Evolutionary conservation across 2,797 vertebrate species (phyloP).

Genomic region (Uromys caudimaculatus): DNA sequence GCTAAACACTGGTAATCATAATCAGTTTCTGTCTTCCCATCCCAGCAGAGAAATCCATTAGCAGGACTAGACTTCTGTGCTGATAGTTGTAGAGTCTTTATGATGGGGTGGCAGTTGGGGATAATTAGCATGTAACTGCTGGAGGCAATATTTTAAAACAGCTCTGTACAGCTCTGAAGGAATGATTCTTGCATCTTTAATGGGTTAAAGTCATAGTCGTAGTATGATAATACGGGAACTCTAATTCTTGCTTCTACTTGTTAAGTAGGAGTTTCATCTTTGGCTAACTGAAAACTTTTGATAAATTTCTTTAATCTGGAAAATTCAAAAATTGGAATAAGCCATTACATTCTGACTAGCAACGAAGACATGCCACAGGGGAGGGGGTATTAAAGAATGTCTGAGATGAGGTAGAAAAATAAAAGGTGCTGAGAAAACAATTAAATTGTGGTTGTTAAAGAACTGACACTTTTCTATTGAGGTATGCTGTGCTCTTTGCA

Average conservation of each 20-base stretch:
- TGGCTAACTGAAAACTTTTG: not conserved
- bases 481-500: not conserved
- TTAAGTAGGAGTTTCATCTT: not conserved
- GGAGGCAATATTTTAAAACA: not conserved
- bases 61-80: not conserved
- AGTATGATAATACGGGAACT: not conserved
- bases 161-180: not conserved
- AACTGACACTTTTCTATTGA: not conserved
- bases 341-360: not conserved
- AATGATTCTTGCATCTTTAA: not conserved
- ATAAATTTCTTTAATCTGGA: not conserved
- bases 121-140: constrained; percentile 3
- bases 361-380: not conserved
- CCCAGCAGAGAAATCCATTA: not conserved
- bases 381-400: not conserved
- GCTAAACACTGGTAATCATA: not conserved
- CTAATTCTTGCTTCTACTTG: not conserved
- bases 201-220: not conserved
- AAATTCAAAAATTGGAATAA: not conserved
- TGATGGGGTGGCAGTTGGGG: not conserved
- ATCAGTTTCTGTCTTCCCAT: not conserved
- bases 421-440: not conserved
- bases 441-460: not conserved
- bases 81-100: not conserved
- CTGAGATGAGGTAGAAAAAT: not conserved